Base-by-base conservation (phyloP, 2,113 vertebrate species). In the Promerops cafer region DNA sequence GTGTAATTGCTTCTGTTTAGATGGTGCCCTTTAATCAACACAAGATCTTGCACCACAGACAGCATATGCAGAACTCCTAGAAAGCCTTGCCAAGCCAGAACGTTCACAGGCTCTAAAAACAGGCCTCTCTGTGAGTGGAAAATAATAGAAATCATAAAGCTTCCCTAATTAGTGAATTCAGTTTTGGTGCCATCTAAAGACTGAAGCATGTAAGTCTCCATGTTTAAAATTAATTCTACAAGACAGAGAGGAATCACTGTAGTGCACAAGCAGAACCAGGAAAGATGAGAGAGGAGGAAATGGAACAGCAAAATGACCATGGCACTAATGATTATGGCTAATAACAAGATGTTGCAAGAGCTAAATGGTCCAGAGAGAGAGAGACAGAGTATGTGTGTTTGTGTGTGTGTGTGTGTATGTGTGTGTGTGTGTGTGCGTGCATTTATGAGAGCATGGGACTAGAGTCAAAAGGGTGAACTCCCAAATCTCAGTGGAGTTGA, bases 171-270 rank as follows among this genome's bases (percentile, higher is more conserved):
- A 94, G 85, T 92, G 88, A 71, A 88, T 86, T 97, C 93, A 90
- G 92, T 97, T 95, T 80, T 94, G 93, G 96, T 93, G 94, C 95
- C 94, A 95, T 70, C 96, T 96, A 96, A 96, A 96, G 94, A 96
- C 96, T 95, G 92, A 94, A 97, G 82, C 47, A 53, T 1, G 80
- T 83, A 96, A 94, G 42, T 94, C 87, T 88, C 42, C 30, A 13
- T n/a, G 22, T 77, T 93, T 74, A 89, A 93, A 89, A 74, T 93
- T 50, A 93, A 78, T 87, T 86, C 60, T 83, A 35, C 79, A 61
- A 82, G 81, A 35, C 78, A 80, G 54, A 80, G 47, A 66, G 56
- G 69, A 83, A 92, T 77, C 52, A 52, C 35, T 10, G 10, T 18
- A 44, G 47, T 10, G 18, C 59, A 70, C 33, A 78, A 69, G 56